Evolutionary conservation across 2,888 invertebrate species (phyloP).

Genomic region (Pseudanteris insignis): DNA sequence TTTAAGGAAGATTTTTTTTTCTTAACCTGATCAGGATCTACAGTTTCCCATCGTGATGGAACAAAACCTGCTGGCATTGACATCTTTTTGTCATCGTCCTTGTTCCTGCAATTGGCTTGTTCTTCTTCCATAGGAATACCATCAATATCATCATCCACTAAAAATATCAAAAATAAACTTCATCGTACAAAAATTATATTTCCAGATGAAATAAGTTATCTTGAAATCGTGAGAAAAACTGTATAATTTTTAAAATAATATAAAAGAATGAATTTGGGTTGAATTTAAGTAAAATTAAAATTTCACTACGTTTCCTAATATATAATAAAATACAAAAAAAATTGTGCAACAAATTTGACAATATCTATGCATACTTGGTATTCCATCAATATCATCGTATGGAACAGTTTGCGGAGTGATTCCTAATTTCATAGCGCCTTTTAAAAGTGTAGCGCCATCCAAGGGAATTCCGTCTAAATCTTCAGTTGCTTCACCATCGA

Average conservation of each 20-base stretch:
- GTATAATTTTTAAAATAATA: background rate
- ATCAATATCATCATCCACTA: conserved; percentile 81
- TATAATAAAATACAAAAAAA: background rate
- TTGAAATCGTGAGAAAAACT: too few species aligned
- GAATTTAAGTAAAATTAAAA: too few species aligned
- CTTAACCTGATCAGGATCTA: conserved; percentile 88
- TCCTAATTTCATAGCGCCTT: conserved; percentile 73
- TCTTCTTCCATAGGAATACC: conserved; percentile 74
- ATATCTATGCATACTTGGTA: conserved; percentile 71
- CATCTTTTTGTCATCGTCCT: conserved; percentile 61
- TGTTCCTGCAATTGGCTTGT: conserved; percentile 49
- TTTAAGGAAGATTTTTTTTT: too few species aligned
- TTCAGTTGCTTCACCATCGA: conserved; percentile 66
- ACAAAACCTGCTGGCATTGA: conserved; percentile 78
- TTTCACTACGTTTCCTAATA: background rate
- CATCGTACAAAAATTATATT: too few species aligned
- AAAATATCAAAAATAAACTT: conserved; percentile 2
- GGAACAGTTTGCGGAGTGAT: conserved; percentile 64
- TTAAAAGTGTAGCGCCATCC: conserved; percentile 83
- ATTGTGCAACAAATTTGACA: background rate
- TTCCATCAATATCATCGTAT: conserved; percentile 77
- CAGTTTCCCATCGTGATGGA: conserved; percentile 95
- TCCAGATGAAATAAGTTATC: too few species aligned
- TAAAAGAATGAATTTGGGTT: background rate
- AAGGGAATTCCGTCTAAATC: conserved; percentile 75